A percentile compares a stretch with the other conserved stretches of the same genome.
Evolutionary conservation across 2,113 vertebrate genomes (phyloP).

Genomic region (Dromas ardeola): DNA sequence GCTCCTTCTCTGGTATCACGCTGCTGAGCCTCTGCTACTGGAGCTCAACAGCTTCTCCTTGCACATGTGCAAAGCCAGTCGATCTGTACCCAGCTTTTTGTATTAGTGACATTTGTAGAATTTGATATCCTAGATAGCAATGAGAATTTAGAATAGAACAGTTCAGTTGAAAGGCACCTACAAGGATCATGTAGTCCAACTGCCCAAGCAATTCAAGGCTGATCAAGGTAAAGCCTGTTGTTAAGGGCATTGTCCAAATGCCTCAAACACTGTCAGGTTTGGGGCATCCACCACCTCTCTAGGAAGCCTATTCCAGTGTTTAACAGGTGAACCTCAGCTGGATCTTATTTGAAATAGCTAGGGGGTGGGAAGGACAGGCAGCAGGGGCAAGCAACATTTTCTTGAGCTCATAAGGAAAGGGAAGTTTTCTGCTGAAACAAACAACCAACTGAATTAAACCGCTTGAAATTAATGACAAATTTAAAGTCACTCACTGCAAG

Average conservation of each 20-base stretch:
- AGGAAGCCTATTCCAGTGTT: neutral
- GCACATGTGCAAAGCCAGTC: neutral
- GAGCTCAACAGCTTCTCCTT: neutral
- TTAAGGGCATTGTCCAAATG: too few species aligned
- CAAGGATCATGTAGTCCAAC: neutral
- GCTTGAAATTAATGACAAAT: neutral
- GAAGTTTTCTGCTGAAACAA: neutral
- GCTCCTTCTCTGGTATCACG: neutral
- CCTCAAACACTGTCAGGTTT: neutral
- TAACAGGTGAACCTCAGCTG: neutral
- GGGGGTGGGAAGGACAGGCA: neutral
- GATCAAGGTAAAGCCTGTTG: neutral
- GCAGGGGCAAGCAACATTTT: neutral
- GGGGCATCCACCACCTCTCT: fast-evolving
- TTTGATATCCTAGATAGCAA: neutral
- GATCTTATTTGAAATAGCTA: neutral
- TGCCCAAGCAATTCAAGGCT: neutral
- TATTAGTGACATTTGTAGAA: neutral
- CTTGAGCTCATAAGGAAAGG: neutral
- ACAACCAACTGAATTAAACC: neutral
- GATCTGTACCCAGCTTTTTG: neutral
- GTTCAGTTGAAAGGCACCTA: neutral
- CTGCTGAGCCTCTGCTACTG: neutral
- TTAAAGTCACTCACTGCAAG: neutral
- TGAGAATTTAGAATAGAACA: neutral